Conservation (phyloP, 1,140 invertebrate species). For the Archivesica marissinica region DNA sequence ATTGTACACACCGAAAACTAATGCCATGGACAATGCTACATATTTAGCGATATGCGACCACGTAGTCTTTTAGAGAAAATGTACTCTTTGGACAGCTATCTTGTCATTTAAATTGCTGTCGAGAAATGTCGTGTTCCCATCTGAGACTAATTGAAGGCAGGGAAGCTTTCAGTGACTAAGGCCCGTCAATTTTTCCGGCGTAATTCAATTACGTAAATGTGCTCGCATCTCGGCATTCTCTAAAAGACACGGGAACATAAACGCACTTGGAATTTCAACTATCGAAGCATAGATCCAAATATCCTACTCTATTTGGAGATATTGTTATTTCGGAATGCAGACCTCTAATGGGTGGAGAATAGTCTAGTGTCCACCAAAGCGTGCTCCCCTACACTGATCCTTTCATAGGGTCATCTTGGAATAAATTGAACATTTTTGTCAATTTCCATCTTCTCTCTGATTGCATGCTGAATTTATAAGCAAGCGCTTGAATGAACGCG, state of each 20-base stretch:
- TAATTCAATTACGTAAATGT: conserved; percentile 72
- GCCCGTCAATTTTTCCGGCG: conserved; percentile 70
- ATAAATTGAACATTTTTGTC: conserved; percentile 59
- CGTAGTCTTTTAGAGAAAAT: too few relatives aligned
- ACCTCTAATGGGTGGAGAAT: conserved; percentile 50
- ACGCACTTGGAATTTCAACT: conserved; percentile 53
- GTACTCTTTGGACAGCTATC: conserved; percentile 6
- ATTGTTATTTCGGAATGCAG: conserved; percentile 44
- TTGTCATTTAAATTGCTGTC: conserved; percentile 31
- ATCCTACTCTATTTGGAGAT: conserved; percentile 46
- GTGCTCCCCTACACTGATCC: conserved; percentile 16
- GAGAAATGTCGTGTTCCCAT: conserved; percentile 1
- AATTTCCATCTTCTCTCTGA: conserved; percentile 23
- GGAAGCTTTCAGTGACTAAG: conserved; percentile 64
- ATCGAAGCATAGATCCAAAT: not conserved
- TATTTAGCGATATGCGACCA: too few relatives aligned
- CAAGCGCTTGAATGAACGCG: conserved; percentile 40
- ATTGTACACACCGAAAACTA: too few relatives aligned
- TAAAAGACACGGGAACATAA: conserved; percentile 41
- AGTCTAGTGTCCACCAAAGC: conserved; percentile 39
- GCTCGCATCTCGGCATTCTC: not conserved
- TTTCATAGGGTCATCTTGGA: conserved; percentile 39
- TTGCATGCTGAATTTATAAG: conserved; percentile 48
- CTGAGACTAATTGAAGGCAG: conserved; percentile 54
- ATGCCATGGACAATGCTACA: too few relatives aligned